phyloP scores from a whole-genome alignment of 2,797 vertebrate species.

The Micropoecilia bifurca region DNA sequence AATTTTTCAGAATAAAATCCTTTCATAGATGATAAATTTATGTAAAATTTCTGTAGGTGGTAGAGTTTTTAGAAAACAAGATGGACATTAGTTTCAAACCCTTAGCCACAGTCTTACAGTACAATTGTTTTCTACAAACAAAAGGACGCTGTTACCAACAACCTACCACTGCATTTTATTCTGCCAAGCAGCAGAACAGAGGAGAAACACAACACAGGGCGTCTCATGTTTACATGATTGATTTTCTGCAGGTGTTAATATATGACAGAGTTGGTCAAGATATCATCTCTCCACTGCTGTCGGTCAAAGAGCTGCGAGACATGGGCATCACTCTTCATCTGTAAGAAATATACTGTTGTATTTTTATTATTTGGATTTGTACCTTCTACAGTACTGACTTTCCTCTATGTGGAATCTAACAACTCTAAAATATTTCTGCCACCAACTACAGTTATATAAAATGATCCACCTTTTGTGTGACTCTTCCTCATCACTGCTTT shows the following conservation, averaged over 20 bases:
- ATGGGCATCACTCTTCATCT: conserved; percentile 98
- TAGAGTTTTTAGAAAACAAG: too few species aligned
- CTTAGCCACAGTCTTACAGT: background rate
- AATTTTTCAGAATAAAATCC: too few species aligned
- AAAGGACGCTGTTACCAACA: background rate
- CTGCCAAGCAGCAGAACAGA: background rate
- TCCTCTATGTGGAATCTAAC: background rate
- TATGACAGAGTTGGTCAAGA: conserved; percentile 98
- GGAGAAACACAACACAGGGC: background rate
- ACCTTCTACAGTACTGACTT: background rate
- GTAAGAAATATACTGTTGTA: conserved; percentile 75
- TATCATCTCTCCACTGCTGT: conserved; percentile 95
- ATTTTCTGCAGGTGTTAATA: conserved; percentile 87
- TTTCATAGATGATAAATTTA: too few species aligned
- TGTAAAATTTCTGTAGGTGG: too few species aligned
- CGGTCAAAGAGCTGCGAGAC: conserved; percentile 96
- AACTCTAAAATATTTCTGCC: background rate
- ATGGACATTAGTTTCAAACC: background rate
- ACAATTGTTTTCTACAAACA: background rate
- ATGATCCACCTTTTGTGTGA: background rate
- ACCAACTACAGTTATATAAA: background rate
- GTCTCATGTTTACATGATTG: background rate
- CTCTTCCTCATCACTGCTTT: background rate
- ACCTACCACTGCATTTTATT: background rate
- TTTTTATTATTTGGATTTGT: background rate